Evolutionary conservation across 2,113 vertebrate genomes (phyloP).

Genomic region (Lasiurus cinereus): DNA sequence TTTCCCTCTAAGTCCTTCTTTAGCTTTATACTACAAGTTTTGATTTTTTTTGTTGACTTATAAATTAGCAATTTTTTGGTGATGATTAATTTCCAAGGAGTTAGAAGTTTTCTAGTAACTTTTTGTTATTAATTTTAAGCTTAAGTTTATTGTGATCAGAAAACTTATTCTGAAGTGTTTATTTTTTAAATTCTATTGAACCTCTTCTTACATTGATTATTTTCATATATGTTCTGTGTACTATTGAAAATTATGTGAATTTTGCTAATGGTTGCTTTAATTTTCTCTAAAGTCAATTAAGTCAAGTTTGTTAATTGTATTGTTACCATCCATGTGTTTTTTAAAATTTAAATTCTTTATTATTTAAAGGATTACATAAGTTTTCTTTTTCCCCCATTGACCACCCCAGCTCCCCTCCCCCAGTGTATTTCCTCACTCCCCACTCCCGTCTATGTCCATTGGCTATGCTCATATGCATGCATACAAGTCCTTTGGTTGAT

Average conservation of each 20-base stretch:
- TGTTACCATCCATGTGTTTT: background rate
- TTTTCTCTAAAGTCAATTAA: conserved; percentile 4
- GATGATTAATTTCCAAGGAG: background rate
- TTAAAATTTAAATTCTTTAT: too few relatives aligned
- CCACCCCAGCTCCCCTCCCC: too few relatives aligned
- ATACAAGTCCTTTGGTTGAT: too few relatives aligned
- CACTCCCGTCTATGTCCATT: too few relatives aligned
- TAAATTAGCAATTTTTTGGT: background rate
- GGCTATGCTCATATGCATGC: too few relatives aligned
- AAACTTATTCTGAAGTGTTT: background rate
- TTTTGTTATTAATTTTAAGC: background rate
- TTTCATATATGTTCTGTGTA: background rate
- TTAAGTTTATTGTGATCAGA: background rate
- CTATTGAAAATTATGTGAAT: background rate
- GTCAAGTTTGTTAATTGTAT: background rate
- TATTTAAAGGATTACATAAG: too few relatives aligned
- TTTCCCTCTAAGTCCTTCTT: background rate
- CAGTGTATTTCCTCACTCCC: too few relatives aligned
- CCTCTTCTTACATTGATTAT: background rate
- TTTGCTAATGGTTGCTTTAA: background rate
- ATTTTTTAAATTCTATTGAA: background rate
- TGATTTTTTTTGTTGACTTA: background rate
- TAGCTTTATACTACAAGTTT: background rate
- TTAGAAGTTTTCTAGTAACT: background rate
- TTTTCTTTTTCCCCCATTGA: too few relatives aligned